A percentile compares a stretch with the other conserved stretches of the same genome.
These are phyloP conservation scores for Coenobita brevimanus DNA, from an alignment of 1,140 invertebrate genomes.

Conservation along the genomic window DNA sequence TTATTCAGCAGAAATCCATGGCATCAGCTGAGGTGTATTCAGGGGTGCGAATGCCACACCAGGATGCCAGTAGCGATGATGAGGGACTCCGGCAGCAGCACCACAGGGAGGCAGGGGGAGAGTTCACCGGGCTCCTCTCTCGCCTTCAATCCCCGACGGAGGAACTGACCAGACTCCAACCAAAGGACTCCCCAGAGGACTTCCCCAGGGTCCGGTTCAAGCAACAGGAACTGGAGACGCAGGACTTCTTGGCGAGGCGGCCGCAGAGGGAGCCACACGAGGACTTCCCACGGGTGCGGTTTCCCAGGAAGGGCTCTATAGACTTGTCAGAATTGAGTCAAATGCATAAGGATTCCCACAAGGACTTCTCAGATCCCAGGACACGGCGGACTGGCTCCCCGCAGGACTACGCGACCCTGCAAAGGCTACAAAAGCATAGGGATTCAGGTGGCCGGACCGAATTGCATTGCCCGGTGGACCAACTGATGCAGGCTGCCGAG, in stretches of 20 bases:
- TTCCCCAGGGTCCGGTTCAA: neutral
- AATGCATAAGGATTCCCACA: neutral
- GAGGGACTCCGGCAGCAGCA: constrained; percentile 7
- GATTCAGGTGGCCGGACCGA: neutral
- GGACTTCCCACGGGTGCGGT: neutral
- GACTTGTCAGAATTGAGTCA: constrained; percentile 11
- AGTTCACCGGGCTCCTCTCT: neutral
- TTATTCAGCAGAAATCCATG: neutral
- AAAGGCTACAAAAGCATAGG: neutral
- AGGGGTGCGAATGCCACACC: neutral
- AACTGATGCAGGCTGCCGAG: constrained; percentile 55
- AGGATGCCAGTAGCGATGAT: neutral
- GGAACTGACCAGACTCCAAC: neutral
- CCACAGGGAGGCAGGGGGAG: constrained; percentile 1
- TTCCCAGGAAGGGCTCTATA: neutral
- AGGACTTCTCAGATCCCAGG: constrained; percentile 2
- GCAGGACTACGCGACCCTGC: neutral
- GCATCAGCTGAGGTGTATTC: constrained; percentile 32
- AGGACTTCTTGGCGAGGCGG: neutral
- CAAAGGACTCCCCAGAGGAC: neutral
- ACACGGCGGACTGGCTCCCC: neutral
- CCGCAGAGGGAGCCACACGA: constrained; percentile 4
- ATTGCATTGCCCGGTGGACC: constrained; percentile 49
- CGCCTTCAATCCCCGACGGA: neutral
- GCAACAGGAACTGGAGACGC: neutral